Evolutionary conservation across 2,888 invertebrate species (phyloP).

Genomic region (Pharmacophagus antenor): DNA sequence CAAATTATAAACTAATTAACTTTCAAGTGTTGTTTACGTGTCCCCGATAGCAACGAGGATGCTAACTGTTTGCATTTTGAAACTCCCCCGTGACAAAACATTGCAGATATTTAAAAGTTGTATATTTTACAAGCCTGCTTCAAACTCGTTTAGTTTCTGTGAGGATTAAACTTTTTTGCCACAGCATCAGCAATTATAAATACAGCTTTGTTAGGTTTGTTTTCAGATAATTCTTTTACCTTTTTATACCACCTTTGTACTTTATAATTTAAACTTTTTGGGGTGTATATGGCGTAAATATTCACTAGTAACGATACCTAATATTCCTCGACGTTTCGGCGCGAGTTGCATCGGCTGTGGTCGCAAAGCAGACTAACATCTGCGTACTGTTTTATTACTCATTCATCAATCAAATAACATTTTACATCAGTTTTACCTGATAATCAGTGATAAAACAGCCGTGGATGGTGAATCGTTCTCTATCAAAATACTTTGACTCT

Average conservation of each 20-base stretch:
- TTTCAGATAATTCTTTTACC: neutral
- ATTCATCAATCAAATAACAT: no score
- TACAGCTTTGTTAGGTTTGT: neutral
- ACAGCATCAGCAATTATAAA: conserved; percentile 4
- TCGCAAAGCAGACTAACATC: no score
- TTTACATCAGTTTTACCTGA: no score
- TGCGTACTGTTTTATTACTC: no score
- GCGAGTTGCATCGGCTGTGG: no score
- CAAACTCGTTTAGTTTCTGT: conserved; percentile 18
- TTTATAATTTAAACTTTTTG: no score
- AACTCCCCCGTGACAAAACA: conserved; percentile 20
- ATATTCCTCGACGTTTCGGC: no score
- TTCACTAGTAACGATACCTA: no score
- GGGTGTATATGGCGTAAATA: no score
- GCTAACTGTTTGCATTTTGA: conserved; percentile 18
- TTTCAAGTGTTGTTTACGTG: conserved; percentile 18
- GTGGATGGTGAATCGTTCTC: no score
- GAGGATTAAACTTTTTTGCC: conserved; percentile 13
- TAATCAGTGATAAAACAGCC: no score
- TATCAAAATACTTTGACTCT: no score
- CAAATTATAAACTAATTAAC: conserved; percentile 23
- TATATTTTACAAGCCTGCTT: conserved; percentile 21
- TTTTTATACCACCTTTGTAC: neutral
- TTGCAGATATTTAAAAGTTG: conserved; percentile 29
- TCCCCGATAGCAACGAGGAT: conserved; percentile 7